Percentiles rank a stretch among this genome's conserved stretches.
These are phyloP conservation scores for Gymnobelideus leadbeateri DNA, from an alignment of 2,113 vertebrate genomes.

Conservation along the genomic window DNA sequence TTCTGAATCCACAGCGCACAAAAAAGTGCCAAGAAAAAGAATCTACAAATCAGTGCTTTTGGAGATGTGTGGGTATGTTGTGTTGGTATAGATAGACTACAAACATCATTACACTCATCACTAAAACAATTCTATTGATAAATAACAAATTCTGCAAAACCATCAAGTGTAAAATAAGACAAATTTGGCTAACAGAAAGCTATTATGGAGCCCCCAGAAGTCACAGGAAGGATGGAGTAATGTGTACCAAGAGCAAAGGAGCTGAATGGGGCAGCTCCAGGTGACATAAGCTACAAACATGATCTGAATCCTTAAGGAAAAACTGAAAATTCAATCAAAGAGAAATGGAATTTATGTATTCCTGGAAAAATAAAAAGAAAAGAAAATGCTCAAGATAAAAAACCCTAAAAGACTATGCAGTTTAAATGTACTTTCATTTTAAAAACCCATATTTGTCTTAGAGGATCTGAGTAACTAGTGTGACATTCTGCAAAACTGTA, in stretches of 20 bases:
- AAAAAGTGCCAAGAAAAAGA: no score
- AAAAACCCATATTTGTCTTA: background rate
- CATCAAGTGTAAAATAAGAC: background rate
- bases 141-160: background rate
- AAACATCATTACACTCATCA: background rate
- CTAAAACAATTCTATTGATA: background rate
- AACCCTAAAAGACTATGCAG: background rate
- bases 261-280: background rate
- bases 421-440: background rate
- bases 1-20: no score
- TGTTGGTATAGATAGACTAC: no score
- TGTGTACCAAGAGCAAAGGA: background rate
- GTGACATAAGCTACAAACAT: background rate
- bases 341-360: background rate
- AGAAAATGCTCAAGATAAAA: background rate
- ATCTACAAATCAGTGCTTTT: no score
- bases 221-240: background rate
- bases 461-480: background rate
- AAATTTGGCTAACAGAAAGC: background rate
- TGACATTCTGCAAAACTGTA: background rate
- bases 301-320: background rate
- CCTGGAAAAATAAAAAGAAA: background rate
- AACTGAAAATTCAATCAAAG: background rate
- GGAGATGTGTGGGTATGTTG: background rate
- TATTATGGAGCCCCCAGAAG: background rate